A percentile compares a stretch with the other conserved stretches of the same genome.
Evolutionary conservation across 1,140 invertebrate genomes (phyloP).

Genomic region (Sminthurides bifidus): DNA sequence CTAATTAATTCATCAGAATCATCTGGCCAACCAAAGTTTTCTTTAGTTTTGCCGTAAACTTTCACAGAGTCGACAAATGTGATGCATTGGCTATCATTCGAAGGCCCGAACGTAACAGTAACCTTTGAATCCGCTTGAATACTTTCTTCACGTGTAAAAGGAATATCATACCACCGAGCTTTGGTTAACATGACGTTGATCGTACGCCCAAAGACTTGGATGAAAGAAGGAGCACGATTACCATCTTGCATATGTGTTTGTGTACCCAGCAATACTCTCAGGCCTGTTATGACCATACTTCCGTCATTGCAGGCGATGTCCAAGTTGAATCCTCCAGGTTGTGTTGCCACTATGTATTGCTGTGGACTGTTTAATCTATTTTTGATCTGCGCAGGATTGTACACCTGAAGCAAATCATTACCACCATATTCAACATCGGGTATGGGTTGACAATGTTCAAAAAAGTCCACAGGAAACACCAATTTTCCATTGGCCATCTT

Average conservation of each 20-base stretch:
- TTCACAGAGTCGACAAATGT: conserved; percentile 89
- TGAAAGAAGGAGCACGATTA: conserved; percentile 64
- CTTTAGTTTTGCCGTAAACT: conserved; percentile 89
- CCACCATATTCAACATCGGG: conserved; percentile 91
- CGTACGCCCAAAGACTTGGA: conserved; percentile 65
- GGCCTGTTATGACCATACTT: conserved; percentile 70
- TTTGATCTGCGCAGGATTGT: conserved; percentile 89
- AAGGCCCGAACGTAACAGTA: conserved; percentile 77
- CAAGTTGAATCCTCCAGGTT: conserved; percentile 73
- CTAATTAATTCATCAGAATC: conserved; percentile 77
- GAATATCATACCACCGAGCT: conserved; percentile 88
- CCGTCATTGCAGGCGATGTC: conserved; percentile 81
- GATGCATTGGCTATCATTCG: conserved; percentile 68
- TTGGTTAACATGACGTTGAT: conserved; percentile 61
- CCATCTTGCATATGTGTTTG: conserved; percentile 74
- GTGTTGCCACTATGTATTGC: conserved; percentile 80
- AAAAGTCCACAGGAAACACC: conserved; percentile 88
- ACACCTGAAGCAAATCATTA: conserved; percentile 87
- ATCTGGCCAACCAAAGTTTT: conserved; percentile 92
- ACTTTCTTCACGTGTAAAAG: conserved; percentile 86
- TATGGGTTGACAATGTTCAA: conserved; percentile 83
- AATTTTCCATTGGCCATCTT: conserved; percentile 37
- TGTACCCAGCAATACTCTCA: conserved; percentile 60
- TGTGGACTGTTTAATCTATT: conserved; percentile 72
- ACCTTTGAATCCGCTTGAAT: conserved; percentile 85